phyloP scores from a whole-genome alignment of 2,888 invertebrate genomes.

The Amblyjoppa proteus region DNA sequence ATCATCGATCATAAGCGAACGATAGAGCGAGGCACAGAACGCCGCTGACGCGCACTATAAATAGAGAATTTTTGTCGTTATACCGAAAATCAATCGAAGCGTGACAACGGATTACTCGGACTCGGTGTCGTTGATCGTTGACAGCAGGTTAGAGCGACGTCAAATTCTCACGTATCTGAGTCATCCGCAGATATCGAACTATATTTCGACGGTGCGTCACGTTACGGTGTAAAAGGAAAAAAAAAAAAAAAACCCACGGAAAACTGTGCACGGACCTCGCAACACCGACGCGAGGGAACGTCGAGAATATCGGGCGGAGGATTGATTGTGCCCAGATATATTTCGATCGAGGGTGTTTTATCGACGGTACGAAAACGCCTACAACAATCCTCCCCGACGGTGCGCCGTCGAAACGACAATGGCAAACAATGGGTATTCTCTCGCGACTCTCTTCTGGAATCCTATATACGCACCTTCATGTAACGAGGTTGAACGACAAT shows the following conservation, averaged over 20 bases:
- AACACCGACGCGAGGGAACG: background rate
- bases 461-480: constrained; percentile 64
- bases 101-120: constrained; percentile 1
- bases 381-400: constrained; percentile 41
- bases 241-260: background rate
- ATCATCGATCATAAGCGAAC: too few species aligned
- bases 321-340: constrained; percentile 44
- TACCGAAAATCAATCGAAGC: constrained; percentile 38
- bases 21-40: background rate
- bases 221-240: constrained; percentile 7
- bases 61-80: background rate
- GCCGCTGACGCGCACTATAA: background rate
- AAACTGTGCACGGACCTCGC: background rate
- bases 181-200: constrained; percentile 55
- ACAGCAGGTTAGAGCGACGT: constrained; percentile 59
- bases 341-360: constrained; percentile 39
- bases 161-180: constrained; percentile 61
- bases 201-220: constrained; percentile 62
- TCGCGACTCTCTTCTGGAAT: constrained; percentile 25
- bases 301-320: constrained; percentile 12
- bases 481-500: constrained; percentile 46
- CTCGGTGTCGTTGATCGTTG: constrained; percentile 18
- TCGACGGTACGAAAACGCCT: constrained; percentile 46
- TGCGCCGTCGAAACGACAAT: constrained; percentile 33
- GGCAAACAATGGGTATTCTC: constrained; percentile 59